Evolutionary conservation across 2,888 invertebrate species (phyloP), one percentile per base, ranked within the genome.

Genomic region (Drosophila hawaiiensis): DNA sequence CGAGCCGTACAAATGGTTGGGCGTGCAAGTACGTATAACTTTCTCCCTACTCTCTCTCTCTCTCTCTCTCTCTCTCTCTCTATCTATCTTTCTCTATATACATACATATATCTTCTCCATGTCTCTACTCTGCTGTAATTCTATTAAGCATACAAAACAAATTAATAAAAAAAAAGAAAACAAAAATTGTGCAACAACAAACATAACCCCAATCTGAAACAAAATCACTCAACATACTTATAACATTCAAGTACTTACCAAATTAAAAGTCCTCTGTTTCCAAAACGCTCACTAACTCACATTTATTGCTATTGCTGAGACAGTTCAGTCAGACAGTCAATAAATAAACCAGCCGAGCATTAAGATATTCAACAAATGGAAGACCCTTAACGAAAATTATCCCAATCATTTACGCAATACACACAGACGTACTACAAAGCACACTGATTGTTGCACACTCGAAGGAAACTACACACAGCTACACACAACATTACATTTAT

Each of bases 1-100:
- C 97, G 99, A 95, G 99, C 99, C 95, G 98, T 99, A 95, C 98
- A 98, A 96, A 97, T 98, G 96, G 97, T 98, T 95, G 98, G 98
- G 95, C 96, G 98, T 96, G 97, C 98, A 98, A 98, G 98, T 98
- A 98, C 96, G 98, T 98, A 97, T 93, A 91, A 91, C 89, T 68
- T 58, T 82, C 89, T 81, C 80, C 85, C 80, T 87, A 73, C 69
- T 68, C 68, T 66, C 55, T 63, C 71, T 79, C 65, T 75, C 82
- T 77, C 68, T 79, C 78, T 78, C 70, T 84, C 60, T 83, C 60
- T 81, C 72, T 80, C 68, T 68, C 28, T 68, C 58, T 76, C 67
- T 77, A 43, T 83, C 63, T 80, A 66, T 80, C 67, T 84, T 53
- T 68, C 31, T 66, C 31, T 73, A 63, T 58, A 64, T 73, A 80